Evolutionary conservation across 2,797 vertebrate genomes (phyloP), one percentile per base, ranked within the genome.

Genomic region (Apodemus agrarius): DNA sequence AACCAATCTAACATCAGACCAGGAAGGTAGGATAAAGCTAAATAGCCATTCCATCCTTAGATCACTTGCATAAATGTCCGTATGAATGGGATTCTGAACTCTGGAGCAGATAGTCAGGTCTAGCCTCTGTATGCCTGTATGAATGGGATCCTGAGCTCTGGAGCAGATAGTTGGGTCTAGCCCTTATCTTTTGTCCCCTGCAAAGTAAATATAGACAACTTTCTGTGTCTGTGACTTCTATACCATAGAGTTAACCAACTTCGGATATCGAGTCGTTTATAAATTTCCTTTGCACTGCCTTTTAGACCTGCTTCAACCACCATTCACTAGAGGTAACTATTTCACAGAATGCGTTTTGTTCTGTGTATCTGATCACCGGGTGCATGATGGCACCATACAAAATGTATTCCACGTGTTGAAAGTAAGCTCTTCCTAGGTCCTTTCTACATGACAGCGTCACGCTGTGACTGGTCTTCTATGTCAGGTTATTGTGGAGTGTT

Each of bases 21-120:
- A 80, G 83, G 79, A 49, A 76, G 83, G 34, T 61, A 91, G 90
- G 92, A 89, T 34, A 88, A 93, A 54, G 17, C 67, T 65, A 59
- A 96, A 72, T 2, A 83, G 67, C 78, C 72, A 31, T 49, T 81
- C 63, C 26, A 2, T 80, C 74, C 43, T 57, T 52, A 26, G 37
- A 17, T 67, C 24, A 87, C 49, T 69, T 46, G 59, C 92, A 43
- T 13, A 34, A 61, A 63, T 6, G 12, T 5, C 26, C 43, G 5
- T 1, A 34, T 37, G 17, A 67, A 52, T 7, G 76, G 72, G 63
- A 57, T 54, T 49, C 59, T 75, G 87, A 49, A 37, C 22, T 79
- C 76, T 46, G 19, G 69, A 59, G 46, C 17, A 26, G 49, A 79
- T 26, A 67, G 72, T 57, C 29, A 61, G 93, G 34, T 69, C n/a